These are phyloP conservation scores for Apostichopus californicus DNA, from an alignment of 35 echinoderm and acorn worm species.

Conservation along the genomic window DNA sequence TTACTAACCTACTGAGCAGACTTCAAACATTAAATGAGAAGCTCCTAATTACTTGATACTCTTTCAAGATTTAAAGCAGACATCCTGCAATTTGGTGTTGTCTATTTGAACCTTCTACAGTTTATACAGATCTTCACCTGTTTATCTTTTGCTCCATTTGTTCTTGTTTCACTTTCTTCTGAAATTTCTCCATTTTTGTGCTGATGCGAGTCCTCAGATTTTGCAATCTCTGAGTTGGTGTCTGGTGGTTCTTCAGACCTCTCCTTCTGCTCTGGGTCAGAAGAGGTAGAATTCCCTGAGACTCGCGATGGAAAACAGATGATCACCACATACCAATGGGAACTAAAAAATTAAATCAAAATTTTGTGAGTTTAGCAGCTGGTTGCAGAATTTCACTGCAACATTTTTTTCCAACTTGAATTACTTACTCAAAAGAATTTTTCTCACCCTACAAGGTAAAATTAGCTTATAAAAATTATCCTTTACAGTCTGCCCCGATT, in stretches of 20 bases:
- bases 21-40: too few species aligned
- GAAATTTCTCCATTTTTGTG: background rate
- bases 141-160: background rate
- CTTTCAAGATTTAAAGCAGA: too few species aligned
- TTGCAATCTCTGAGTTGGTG: background rate
- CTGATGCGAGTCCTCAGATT: background rate
- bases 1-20: too few species aligned
- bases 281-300: background rate
- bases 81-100: background rate
- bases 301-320: constrained; percentile 79
- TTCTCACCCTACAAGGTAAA: too few species aligned
- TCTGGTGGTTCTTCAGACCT: background rate
- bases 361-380: too few species aligned
- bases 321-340: constrained; percentile 92
- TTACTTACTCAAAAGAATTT: too few species aligned
- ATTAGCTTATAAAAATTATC: too few species aligned
- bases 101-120: background rate
- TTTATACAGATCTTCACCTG: background rate
- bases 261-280: constrained; percentile 23
- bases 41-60: too few species aligned
- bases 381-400: too few species aligned
- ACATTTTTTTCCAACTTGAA: too few species aligned
- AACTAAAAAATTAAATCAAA: constrained; percentile 37
- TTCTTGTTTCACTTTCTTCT: background rate
- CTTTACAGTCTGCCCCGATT: too few species aligned